phyloP scores from a whole-genome alignment of 2,113 vertebrate genomes.

The Sander vitreus region DNA sequence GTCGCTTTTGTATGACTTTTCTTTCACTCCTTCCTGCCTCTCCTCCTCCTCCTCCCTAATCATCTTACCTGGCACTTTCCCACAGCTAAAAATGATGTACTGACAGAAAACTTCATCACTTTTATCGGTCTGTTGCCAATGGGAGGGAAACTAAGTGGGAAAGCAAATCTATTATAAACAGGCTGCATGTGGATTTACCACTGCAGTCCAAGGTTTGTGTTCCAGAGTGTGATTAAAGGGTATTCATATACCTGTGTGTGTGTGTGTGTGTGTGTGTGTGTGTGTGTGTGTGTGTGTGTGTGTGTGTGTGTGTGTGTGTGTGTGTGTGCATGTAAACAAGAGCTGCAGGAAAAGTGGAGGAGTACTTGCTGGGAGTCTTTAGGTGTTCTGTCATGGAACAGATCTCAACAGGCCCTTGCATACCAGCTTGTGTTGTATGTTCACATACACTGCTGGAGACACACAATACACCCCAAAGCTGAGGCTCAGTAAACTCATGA shows the following conservation, averaged over 20 bases:
- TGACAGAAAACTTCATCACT: constrained; percentile 63
- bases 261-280: background rate
- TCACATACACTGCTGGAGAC: constrained; percentile 52
- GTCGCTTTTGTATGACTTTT: constrained; percentile 48
- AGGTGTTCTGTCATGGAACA: constrained; percentile 71
- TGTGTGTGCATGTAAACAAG: background rate
- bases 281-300: background rate
- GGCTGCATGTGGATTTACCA: constrained; percentile 40
- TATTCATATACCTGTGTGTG: constrained; percentile 10
- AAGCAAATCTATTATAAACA: constrained; percentile 24
- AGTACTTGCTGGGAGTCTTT: constrained; percentile 56
- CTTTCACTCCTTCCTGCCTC: constrained; percentile 60
- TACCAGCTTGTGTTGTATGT: constrained; percentile 52
- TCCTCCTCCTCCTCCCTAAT: constrained; percentile 37
- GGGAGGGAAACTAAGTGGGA: constrained; percentile 38
- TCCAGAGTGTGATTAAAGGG: background rate
- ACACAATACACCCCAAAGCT: constrained; percentile 56
- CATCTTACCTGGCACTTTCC: constrained; percentile 62
- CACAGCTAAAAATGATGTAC: constrained; percentile 51
- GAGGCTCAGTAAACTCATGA: constrained; percentile 20
- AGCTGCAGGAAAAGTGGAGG: constrained; percentile 9
- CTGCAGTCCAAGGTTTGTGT: constrained; percentile 21
- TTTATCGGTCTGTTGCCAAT: constrained; percentile 26
- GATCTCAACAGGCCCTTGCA: constrained; percentile 76
- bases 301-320: background rate